phyloP scores from a whole-genome alignment of 2,113 vertebrate genomes.

The Peucedramus taeniatus region DNA sequence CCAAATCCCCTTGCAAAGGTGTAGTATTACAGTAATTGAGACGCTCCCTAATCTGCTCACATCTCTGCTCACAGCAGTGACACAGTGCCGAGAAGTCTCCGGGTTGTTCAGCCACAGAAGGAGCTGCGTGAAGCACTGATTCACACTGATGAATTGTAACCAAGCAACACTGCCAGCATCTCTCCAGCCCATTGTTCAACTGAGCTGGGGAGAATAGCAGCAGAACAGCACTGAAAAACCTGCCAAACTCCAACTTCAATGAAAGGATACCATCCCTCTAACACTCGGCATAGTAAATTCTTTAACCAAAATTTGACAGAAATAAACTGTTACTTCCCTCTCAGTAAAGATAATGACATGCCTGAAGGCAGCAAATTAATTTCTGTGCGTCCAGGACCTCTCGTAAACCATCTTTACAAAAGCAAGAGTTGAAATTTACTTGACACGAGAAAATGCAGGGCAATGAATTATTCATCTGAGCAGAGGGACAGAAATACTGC shows the following conservation, averaged over 20 bases:
- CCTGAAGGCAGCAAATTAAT: background rate
- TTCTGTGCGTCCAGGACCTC: background rate
- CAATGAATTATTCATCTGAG: slow-evolving; percentile 64
- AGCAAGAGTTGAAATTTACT: slow-evolving; percentile 17
- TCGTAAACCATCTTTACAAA: background rate
- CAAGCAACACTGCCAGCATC: slow-evolving; percentile 62
- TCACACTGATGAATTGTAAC: slow-evolving; percentile 59
- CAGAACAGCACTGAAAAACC: slow-evolving; percentile 36
- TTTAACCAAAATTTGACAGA: background rate
- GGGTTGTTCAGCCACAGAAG: background rate
- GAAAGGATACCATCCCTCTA: background rate
- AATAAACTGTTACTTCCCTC: background rate
- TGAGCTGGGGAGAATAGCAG: slow-evolving; percentile 21
- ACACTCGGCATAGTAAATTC: background rate
- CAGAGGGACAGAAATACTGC: background rate
- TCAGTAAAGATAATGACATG: background rate
- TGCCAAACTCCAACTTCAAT: slow-evolving; percentile 5
- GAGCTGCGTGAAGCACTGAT: slow-evolving; percentile 18
- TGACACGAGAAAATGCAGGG: background rate
- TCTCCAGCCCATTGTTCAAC: slow-evolving; percentile 40
- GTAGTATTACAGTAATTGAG: background rate
- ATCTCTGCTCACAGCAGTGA: background rate
- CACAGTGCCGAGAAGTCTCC: background rate
- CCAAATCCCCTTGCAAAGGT: background rate
- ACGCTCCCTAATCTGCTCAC: background rate